Conservation (phyloP, 1,140 invertebrate genomes). For the Ridgeia piscesae region DNA sequence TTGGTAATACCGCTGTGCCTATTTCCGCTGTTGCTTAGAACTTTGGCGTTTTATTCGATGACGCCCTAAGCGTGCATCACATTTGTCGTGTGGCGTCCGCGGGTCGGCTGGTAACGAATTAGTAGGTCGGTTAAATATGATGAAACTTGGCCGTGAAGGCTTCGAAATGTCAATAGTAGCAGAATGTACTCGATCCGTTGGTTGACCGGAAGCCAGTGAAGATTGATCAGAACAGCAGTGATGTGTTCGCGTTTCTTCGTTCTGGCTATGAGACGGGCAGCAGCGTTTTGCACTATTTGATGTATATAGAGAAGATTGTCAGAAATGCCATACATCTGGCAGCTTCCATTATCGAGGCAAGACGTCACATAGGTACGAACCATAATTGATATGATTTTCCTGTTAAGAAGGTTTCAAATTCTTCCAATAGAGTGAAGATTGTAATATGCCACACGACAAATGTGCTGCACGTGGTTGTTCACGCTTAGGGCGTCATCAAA, state of each 20-base stretch:
- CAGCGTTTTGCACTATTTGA: background rate
- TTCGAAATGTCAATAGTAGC: background rate
- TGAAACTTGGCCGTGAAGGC: background rate
- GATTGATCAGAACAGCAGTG: conserved; percentile 9
- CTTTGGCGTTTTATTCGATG: too few species aligned
- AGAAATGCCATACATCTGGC: background rate
- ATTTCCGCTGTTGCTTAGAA: too few species aligned
- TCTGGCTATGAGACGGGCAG: conserved; percentile 20
- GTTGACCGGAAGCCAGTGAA: conserved; percentile 21
- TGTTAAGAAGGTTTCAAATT: background rate
- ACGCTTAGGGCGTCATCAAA: background rate
- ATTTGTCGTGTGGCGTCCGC: background rate
- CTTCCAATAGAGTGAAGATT: background rate
- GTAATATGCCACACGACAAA: background rate
- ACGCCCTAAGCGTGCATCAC: too few species aligned
- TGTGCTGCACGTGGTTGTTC: background rate
- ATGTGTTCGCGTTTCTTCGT: conserved; percentile 20
- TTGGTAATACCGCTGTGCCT: too few species aligned
- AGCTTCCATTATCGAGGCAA: background rate
- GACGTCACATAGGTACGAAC: background rate
- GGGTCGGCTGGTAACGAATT: too few species aligned
- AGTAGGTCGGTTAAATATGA: background rate
- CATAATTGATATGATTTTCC: background rate
- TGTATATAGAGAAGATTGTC: background rate
- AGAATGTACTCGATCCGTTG: background rate